Base-by-base conservation (phyloP, 2,113 vertebrate species). In the Pteruthius melanotis region DNA sequence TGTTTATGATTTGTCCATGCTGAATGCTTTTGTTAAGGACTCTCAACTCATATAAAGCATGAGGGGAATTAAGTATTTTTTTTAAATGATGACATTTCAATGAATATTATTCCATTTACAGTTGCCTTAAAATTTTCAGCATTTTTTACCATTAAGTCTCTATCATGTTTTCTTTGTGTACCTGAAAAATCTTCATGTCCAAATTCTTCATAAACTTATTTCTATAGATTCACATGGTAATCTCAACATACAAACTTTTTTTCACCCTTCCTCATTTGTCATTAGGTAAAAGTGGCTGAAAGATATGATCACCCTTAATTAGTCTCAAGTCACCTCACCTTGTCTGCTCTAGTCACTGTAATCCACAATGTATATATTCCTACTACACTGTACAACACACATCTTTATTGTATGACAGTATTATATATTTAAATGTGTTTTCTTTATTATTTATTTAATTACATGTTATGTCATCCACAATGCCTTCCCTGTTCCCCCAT, bases 41-140 rank as follows among this genome's bases (percentile, higher is more conserved):
- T 87, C 27, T 89, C 88, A 86, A 84, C 79, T 90, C 49, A 74
- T 64, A 76, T 13, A 89, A 40, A 87, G 28, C 44, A 52, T 39
- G 60, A 77, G 10, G 8, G 6, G 2, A 24, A 61, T 39, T 71
- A 56, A 91, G 56, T 39, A 66, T 13, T 63, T 42, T 52, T 69
- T 83, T 57, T 6, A 18, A 69, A 86, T 76, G 6, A 61, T 82
- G 16, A 9, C 45, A 74, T 91, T 94, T 91, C 60, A 56, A 52
- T 42, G 33, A 17, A 47, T 93, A 79, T 40, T 90, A 68, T 89
- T 91, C 23, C 54, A 19, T 57, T 81, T 31, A 74, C 15, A 71
- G 14, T 27, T 91, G 44, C 64, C 18, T 74, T 82, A 39, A 31
- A 65, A 8, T n/a, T 71, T 87, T 76, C 13, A 74, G 12, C 11